Conservation (phyloP, 1,140 invertebrate species). For the Subanguina moxae region DNA sequence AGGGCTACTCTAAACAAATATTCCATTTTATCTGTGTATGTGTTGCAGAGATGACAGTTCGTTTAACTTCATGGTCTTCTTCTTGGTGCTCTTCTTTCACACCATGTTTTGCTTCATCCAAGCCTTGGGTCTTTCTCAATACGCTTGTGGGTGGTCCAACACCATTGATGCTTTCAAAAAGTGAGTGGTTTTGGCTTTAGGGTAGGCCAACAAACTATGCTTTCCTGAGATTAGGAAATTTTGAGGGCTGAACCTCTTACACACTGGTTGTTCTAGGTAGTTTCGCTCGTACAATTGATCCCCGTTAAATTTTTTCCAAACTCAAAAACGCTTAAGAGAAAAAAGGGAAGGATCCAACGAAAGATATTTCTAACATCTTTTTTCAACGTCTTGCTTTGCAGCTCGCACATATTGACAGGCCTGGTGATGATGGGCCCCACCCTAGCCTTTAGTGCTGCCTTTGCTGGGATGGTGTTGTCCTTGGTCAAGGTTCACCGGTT, state of each 20-base stretch:
- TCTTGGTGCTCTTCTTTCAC: slow-evolving; percentile 98
- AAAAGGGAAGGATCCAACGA: background rate
- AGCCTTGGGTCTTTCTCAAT: slow-evolving; percentile 69
- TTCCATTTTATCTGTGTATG: no score
- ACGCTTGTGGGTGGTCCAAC: slow-evolving; percentile 52
- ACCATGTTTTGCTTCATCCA: slow-evolving; percentile 81
- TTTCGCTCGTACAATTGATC: no score
- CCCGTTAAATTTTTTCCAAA: no score
- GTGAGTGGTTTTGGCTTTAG: slow-evolving; percentile 18
- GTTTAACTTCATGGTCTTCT: slow-evolving; percentile 99
- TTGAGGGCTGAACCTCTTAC: no score
- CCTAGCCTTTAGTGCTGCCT: slow-evolving; percentile 51
- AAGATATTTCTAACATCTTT: background rate
- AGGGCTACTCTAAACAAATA: no score
- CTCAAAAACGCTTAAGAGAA: no score
- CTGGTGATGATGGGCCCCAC: slow-evolving; percentile 54
- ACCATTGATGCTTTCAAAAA: slow-evolving; percentile 27
- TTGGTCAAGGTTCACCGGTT: slow-evolving; percentile 66
- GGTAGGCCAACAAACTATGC: no score
- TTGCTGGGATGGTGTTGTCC: slow-evolving; percentile 55
- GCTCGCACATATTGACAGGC: slow-evolving; percentile 45
- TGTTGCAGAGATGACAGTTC: slow-evolving; percentile 86
- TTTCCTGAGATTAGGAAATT: no score
- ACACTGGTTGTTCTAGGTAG: no score
- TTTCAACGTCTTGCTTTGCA: slow-evolving; percentile 13